Evolutionary conservation across 2,113 vertebrate species (phyloP).

Genomic region (Clinocottus analis): DNA sequence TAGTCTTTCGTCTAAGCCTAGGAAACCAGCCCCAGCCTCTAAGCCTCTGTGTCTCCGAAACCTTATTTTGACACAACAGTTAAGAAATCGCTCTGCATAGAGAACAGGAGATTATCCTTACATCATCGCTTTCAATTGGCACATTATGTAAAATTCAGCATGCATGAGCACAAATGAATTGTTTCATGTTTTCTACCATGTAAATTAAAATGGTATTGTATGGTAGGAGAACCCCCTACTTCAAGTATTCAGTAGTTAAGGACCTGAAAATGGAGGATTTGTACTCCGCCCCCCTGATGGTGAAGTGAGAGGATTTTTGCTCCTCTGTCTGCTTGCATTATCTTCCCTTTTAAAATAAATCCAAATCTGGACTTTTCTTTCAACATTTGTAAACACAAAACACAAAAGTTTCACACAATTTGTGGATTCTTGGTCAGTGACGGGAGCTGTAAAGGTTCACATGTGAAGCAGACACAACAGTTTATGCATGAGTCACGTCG

Average conservation of each 20-base stretch:
- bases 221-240: slow-evolving; percentile 82
- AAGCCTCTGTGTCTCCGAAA: slow-evolving; percentile 44
- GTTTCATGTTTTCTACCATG: slow-evolving; percentile 71
- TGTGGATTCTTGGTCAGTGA: slow-evolving; percentile 60
- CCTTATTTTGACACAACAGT: slow-evolving; percentile 52
- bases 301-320: slow-evolving; percentile 71
- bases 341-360: slow-evolving; percentile 51
- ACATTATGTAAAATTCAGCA: slow-evolving; percentile 77
- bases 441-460: slow-evolving; percentile 36
- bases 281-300: slow-evolving; percentile 64
- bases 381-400: slow-evolving; percentile 69
- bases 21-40: slow-evolving; percentile 56
- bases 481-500: slow-evolving; percentile 35
- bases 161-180: slow-evolving; percentile 75
- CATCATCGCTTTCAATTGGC: slow-evolving; percentile 74
- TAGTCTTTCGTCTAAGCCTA: slow-evolving; percentile 47
- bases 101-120: slow-evolving; percentile 70
- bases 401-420: slow-evolving; percentile 47
- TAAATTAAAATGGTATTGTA: slow-evolving; percentile 73
- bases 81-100: slow-evolving; percentile 75
- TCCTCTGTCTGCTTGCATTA: slow-evolving; percentile 78
- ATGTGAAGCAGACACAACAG: slow-evolving; percentile 42
- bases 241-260: slow-evolving; percentile 86
- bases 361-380: slow-evolving; percentile 48
- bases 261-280: slow-evolving; percentile 82